Evolutionary conservation across 2,888 invertebrate genomes (phyloP), one percentile per base, ranked within the genome.

Genomic region (Drosophila koepferae): DNA sequence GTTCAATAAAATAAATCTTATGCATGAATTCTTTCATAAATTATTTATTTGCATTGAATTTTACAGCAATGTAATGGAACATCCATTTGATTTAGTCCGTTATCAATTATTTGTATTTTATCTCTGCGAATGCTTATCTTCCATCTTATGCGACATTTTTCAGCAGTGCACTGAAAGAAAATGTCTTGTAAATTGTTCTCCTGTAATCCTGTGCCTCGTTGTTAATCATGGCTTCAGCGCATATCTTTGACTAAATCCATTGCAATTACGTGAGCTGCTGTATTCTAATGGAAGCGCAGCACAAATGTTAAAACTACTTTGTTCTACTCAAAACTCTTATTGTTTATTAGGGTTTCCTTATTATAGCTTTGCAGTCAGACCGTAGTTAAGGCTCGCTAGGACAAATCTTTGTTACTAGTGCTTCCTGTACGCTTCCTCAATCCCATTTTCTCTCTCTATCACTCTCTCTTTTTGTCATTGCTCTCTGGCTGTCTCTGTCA

Each of bases 301-400:
- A 34, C 7, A 53, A 36, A 16, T 20, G 31, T 14, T 49, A 51
- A 36, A 53, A 20, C 18, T 34, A 10, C 38, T 60, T 60, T 38
- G 23, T 16, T 40, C 14, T 3, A 20, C 20, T 46, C 10, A 44
- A n/a, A 28, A 28, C 41, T 43, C 28, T 12, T 31, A 14, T 36
- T 46, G 20, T 28, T 59, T 46, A 38, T 59, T 43, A 44, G 14
- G 23, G 38, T 14, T 28, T 48, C 38, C 20, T 43, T 43, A 43
- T 20, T 34, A 61, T 64, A 46, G 46, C 41, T 55, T 46, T 61
- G 23, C 18, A 16, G 23, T 18, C 53, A 58, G 44, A 8, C 72
- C 72, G 67, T 70, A 77, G 63, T 74, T 72, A 81, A 77, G 64
- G 68, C 58, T 67, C 59, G n/a, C 31, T 34, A 16, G 16, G 23